phyloP scores from a whole-genome alignment of 37 sponge, comb jelly and placozoan species.

The Haliclona indistincta region DNA sequence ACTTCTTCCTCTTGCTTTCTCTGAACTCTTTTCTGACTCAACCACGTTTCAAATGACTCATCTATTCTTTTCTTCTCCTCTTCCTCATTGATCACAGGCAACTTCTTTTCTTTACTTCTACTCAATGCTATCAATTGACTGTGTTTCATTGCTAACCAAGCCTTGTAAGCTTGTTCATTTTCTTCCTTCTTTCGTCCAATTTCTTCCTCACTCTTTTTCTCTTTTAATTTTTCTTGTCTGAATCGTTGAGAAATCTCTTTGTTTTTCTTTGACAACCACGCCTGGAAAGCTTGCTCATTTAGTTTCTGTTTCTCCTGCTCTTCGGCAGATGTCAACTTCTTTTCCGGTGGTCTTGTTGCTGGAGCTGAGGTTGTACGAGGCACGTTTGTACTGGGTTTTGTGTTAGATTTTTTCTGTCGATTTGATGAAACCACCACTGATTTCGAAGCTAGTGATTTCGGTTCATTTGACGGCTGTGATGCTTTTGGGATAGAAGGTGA shows the following conservation, averaged over 20 bases:
- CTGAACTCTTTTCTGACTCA: slow-evolving; percentile 41
- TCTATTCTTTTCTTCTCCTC: background rate
- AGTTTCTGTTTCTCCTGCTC: background rate
- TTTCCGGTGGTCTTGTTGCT: too few species aligned
- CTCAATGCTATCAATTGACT: slow-evolving; percentile 5
- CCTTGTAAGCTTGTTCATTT: slow-evolving; percentile 34
- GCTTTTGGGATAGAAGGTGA: too few species aligned
- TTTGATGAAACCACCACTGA: too few species aligned
- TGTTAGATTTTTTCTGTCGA: too few species aligned
- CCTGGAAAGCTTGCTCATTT: slow-evolving; percentile 53
- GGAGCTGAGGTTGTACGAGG: too few species aligned
- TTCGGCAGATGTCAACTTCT: too few species aligned
- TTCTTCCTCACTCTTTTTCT: slow-evolving; percentile 20
- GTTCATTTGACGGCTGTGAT: too few species aligned
- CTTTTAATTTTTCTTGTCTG: too few species aligned
- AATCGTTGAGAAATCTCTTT: slow-evolving; percentile 10
- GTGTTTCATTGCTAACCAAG: slow-evolving; percentile 46
- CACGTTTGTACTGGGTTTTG: too few species aligned
- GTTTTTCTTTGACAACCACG: slow-evolving; percentile 53
- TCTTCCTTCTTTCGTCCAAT: slow-evolving; percentile 8
- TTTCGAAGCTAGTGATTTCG: too few species aligned
- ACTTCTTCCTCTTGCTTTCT: slow-evolving; percentile 1
- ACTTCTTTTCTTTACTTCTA: too few species aligned
- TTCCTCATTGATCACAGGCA: slow-evolving; percentile 3
- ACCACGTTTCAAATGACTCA: slow-evolving; percentile 46